phyloP scores from a whole-genome alignment of 1,140 invertebrate species.

The Bombus huntii region DNA sequence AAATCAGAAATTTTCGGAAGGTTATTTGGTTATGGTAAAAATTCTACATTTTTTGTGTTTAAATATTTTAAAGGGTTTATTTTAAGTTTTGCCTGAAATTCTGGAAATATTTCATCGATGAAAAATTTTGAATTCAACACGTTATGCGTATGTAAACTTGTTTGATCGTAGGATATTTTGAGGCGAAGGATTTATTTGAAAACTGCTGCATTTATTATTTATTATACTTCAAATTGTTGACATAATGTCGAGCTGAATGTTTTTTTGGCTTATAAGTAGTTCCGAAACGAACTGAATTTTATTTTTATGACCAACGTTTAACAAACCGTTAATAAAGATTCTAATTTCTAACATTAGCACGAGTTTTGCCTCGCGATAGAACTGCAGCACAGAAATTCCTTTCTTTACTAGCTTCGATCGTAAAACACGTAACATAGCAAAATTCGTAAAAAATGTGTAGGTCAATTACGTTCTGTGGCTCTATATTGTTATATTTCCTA shows the following conservation, averaged over 20 bases:
- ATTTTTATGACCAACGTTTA: neutral
- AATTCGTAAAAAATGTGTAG: no score
- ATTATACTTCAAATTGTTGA: no score
- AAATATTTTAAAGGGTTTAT: neutral
- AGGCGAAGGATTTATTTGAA: no score
- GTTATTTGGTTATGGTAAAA: neutral
- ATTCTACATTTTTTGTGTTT: neutral
- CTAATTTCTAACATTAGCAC: neutral
- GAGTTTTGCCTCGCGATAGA: neutral
- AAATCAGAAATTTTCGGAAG: neutral
- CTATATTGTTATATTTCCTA: neutral
- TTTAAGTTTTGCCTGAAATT: neutral
- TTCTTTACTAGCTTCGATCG: neutral
- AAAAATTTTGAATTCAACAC: no score
- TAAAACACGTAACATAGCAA: neutral
- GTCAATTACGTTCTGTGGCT: no score
- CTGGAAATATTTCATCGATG: neutral
- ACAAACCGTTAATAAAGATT: neutral
- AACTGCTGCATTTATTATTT: no score
- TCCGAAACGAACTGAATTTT: neutral
- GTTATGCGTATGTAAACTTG: no score
- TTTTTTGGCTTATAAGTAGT: no score
- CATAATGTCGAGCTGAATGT: neutral
- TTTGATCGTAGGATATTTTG: no score
- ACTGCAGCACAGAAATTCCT: neutral